Percentiles rank a stretch among this genome's conserved stretches.
Evolutionary conservation across 2,113 vertebrate genomes (phyloP).

Genomic region (Pedetes capensis): DNA sequence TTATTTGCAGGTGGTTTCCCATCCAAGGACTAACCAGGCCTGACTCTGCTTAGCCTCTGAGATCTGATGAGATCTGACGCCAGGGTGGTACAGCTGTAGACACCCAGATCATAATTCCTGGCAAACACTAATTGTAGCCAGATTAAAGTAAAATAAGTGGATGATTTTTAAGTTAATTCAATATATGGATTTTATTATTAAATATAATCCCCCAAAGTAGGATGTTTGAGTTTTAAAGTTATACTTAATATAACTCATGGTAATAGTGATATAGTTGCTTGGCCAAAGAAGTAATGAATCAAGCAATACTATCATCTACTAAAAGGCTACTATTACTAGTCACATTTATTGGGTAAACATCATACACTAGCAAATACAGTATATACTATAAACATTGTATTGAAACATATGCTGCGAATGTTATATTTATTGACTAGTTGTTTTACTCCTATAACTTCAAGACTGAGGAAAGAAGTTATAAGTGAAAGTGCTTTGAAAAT

Average conservation of each 20-base stretch:
- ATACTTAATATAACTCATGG: background rate
- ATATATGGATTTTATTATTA: background rate
- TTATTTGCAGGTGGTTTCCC: too few species aligned
- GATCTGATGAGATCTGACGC: too few species aligned
- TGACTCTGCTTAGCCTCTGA: too few species aligned
- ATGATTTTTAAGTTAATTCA: background rate
- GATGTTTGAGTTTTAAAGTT: background rate
- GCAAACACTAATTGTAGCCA: background rate
- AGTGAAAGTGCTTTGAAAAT: background rate
- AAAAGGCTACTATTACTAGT: background rate
- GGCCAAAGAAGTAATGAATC: background rate
- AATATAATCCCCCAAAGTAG: background rate
- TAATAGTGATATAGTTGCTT: background rate
- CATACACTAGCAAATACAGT: background rate
- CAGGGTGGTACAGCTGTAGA: too few species aligned
- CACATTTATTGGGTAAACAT: background rate
- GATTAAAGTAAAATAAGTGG: slow-evolving; percentile 1
- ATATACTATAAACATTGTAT: background rate
- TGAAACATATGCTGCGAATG: background rate
- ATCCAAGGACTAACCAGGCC: too few species aligned
- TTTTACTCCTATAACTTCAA: background rate
- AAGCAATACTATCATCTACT: too few species aligned
- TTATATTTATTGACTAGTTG: background rate
- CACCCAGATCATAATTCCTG: background rate
- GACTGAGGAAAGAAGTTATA: background rate